phyloP scores from a whole-genome alignment of 2,888 invertebrate genomes.

The Linnaemya tessellans region DNA sequence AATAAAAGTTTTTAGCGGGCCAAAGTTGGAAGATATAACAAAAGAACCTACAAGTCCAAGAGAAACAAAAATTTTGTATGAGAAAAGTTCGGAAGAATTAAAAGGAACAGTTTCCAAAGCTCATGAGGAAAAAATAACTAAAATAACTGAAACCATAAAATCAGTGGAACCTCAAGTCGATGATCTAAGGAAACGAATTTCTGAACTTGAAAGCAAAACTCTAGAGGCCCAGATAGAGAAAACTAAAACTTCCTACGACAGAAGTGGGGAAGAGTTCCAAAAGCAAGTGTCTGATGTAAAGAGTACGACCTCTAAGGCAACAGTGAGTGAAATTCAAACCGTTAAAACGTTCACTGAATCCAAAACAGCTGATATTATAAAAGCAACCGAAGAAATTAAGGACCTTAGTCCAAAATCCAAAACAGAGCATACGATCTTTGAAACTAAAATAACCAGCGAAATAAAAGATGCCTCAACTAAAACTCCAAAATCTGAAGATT shows the following conservation, averaged over 20 bases:
- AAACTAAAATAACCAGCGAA: constrained; percentile 2
- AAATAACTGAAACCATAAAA: constrained; percentile 33
- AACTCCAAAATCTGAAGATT: constrained; percentile 30
- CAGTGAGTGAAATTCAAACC: background rate
- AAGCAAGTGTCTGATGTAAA: background rate
- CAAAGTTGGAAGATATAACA: constrained; percentile 8
- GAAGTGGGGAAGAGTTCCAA: background rate
- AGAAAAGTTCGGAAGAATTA: constrained; percentile 3
- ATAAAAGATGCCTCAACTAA: background rate
- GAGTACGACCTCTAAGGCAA: background rate
- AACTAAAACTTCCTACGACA: background rate
- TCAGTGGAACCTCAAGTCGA: constrained; percentile 13
- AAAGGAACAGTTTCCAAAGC: constrained; percentile 7
- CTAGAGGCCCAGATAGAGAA: background rate
- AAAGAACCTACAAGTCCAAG: background rate
- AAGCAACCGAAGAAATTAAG: background rate
- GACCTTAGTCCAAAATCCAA: too few species aligned
- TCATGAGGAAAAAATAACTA: constrained; percentile 41
- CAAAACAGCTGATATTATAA: background rate
- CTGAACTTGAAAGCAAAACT: background rate
- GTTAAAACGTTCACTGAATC: background rate
- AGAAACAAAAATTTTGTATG: background rate
- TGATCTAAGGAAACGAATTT: background rate
- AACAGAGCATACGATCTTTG: background rate
- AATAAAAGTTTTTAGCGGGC: constrained; percentile 28